Percentiles rank a stretch among this genome's conserved stretches.
Evolutionary conservation across 2,113 vertebrate genomes (phyloP).

Genomic region (Puffinus mauretanicus): DNA sequence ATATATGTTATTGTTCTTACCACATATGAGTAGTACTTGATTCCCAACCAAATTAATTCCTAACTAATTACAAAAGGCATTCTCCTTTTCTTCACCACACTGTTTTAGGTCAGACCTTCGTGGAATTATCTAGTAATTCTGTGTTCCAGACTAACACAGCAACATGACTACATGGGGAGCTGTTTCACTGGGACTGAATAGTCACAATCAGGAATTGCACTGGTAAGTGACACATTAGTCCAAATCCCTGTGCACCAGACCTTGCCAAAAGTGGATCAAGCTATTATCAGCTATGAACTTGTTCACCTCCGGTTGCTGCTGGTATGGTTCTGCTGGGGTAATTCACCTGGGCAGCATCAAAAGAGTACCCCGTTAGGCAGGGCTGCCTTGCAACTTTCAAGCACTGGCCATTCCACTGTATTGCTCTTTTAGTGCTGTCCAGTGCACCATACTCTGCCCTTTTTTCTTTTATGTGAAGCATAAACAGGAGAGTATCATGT

Average conservation of each 20-base stretch:
- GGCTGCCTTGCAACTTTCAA: background rate
- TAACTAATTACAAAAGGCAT: background rate
- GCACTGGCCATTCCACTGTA: background rate
- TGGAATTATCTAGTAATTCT: background rate
- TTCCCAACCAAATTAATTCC: background rate
- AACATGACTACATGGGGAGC: rapidly evolving
- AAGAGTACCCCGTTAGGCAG: background rate
- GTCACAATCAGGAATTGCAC: background rate
- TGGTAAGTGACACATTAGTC: background rate
- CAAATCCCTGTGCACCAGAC: background rate
- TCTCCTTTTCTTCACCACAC: background rate
- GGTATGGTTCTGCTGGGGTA: background rate
- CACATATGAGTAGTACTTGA: background rate
- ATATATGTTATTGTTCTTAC: background rate
- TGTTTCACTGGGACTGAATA: background rate
- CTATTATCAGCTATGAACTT: background rate
- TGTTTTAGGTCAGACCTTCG: background rate
- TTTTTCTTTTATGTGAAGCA: background rate
- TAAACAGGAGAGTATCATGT: background rate
- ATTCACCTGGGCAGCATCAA: background rate
- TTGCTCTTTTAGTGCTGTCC: background rate
- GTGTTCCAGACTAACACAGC: background rate
- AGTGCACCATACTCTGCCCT: background rate
- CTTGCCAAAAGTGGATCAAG: background rate
- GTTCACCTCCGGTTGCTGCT: background rate